These are phyloP conservation scores for Pomacea maculata DNA, from an alignment of 1,140 invertebrate genomes.

Conservation along the genomic window DNA sequence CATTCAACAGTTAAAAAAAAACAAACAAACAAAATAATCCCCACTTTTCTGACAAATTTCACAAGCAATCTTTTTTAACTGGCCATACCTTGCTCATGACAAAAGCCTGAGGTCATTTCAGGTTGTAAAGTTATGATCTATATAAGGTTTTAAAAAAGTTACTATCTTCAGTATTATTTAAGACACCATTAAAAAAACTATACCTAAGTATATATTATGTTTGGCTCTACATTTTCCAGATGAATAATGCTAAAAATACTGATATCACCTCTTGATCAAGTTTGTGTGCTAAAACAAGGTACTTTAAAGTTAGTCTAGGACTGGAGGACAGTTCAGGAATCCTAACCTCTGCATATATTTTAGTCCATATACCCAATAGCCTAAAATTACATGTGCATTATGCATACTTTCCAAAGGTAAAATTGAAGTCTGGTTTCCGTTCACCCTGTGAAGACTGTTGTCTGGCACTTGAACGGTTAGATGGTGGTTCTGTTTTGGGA, in stretches of 20 bases:
- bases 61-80: no score
- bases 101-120: no score
- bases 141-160: neutral
- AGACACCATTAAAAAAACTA: neutral
- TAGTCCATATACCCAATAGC: neutral
- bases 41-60: neutral
- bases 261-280: no score
- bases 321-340: no score
- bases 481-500: constrained; percentile 36
- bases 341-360: no score
- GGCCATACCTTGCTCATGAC: no score
- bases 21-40: no score
- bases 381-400: neutral
- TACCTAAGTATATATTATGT: no score
- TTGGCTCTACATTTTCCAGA: no score
- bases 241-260: no score
- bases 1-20: neutral
- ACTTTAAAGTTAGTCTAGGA: no score
- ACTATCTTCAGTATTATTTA: neutral
- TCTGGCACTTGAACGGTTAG: constrained; percentile 5
- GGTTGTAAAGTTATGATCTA: neutral
- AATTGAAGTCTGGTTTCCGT: constrained; percentile 35
- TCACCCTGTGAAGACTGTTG: constrained; percentile 14
- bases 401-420: constrained; percentile 33
- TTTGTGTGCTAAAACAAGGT: no score